phyloP scores from a whole-genome alignment of 53 echinoderm and acorn worm genomes.

The Holothuria leucospilota region DNA sequence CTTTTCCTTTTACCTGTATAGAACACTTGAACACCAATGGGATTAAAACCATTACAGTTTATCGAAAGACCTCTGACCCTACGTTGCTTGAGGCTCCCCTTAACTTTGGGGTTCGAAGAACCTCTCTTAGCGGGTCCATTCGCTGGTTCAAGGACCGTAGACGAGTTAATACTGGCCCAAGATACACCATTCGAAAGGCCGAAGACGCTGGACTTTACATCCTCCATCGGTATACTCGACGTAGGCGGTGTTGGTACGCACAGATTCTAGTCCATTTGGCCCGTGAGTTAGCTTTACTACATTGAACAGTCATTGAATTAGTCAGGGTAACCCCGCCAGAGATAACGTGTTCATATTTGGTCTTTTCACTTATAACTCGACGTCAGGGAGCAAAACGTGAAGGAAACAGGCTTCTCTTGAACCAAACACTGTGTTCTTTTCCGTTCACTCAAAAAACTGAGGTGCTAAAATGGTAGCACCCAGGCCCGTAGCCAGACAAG shows the following conservation, averaged over 20 bases:
- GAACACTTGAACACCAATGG: not conserved
- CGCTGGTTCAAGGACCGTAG: not conserved
- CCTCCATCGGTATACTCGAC: not conserved
- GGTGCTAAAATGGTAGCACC: no score
- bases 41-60: constrained; percentile 8
- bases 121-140: not conserved
- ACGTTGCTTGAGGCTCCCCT: not conserved
- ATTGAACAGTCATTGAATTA: no score
- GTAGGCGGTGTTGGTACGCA: not conserved
- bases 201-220: not conserved
- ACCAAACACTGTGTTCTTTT: no score
- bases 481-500: no score
- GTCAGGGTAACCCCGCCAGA: no score
- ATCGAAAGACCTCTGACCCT: not conserved
- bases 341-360: no score
- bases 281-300: not conserved
- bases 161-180: not conserved
- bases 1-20: not conserved
- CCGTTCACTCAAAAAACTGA: no score
- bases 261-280: not conserved
- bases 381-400: no score
- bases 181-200: not conserved
- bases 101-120: not conserved
- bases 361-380: no score
- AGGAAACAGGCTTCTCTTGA: no score